Base-by-base conservation (phyloP, 2,888 invertebrate species). In the Andrena hattorfiana region DNA sequence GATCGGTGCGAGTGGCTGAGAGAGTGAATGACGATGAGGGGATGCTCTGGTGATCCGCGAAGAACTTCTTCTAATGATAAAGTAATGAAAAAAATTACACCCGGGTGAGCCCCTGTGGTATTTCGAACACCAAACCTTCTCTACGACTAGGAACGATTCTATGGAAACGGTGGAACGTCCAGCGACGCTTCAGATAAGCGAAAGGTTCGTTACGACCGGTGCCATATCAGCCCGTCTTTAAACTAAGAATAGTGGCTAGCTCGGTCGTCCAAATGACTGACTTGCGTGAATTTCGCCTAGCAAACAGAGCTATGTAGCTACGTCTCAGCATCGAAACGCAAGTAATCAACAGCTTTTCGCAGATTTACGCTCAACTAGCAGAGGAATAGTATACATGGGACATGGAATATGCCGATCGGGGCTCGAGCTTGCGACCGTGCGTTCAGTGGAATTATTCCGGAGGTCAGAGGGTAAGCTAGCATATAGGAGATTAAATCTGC, bases 401-500 rank as follows among this genome's bases (percentile, higher is more conserved):
- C 16, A 28, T 28, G 48, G 70, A 79, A 78, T 69, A 76, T 59
- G 60, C 66, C 48, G 48, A 66, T 69, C 16, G 56, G 30, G 35
- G 35, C 8, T 30, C 26, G 10, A 48, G 16, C 30, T 8, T n/a
- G 26, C 32, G 59, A 26, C 48, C 23, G 64, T 51, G 42, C 51
- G 13, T 54, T 56, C 73, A 87, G 87, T 92, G 91, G 91, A 92
- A 92, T 90, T 86, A 88, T 92, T 90, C 79, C 83, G 84, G 78
- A 81, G 90, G 91, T 91, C 89, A 90, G 73, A 88, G 89, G 81
- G 78, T 74, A 81, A 79, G 81, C 63, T 77, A 76, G 69, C 60
- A 73, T 77, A 42, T 64, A 69, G 62, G n/a, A 51, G 89, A 88
- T 85, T 87, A 82, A 75, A 87, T 89, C 89, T 85, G 81, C 70